Evolutionary conservation across 2,888 invertebrate genomes (phyloP), one percentile per base, ranked within the genome.

Genomic region (Drosophila limbata): DNA sequence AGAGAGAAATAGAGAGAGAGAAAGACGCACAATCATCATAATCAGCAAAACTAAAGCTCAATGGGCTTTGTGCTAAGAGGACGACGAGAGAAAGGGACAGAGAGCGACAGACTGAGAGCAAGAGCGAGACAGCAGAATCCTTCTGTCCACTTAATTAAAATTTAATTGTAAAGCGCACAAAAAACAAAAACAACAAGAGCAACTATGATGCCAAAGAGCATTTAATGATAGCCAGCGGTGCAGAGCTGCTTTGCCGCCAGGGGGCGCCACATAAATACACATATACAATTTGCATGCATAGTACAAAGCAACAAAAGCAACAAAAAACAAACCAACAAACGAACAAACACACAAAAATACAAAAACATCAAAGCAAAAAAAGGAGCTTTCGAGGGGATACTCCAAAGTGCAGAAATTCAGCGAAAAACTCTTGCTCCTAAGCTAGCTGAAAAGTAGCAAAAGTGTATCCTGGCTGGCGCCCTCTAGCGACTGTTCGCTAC

Each of bases 91-190:
- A 45, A 10, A 15, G 1, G 21, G 9, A 40, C 9, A n/a, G 5
- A 10, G 5, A 39, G 2, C 15, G 3, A 19, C 21, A 19, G n/a
- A 33, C 3, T 21, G 13, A 31, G 17, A 11, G 55, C 17, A 25
- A 17, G 9, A 15, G 39, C 10, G 44, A 35, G 61, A 37, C 17
- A 35, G 25, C 1, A 48, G 51, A 59, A 59, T 75, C 47, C 65
- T 74, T 60, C 66, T 62, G 66, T 75, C 75, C 89, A 78, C 89
- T 84, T 84, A 89, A 84, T 84, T 89, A 84, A 84, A 81, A 87
- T 84, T 75, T 89, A 81, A 89, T 84, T 89, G 78, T 87, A 61
- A 69, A 70, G 62, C 42, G 33, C 44, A 59, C 45, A 47, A 66
- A 55, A 63, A 42, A 52, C 2, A 53, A 13, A 15, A 69, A 13